Base-by-base conservation (phyloP, 2,113 vertebrate genomes). In the Malaclemys terrapin region DNA sequence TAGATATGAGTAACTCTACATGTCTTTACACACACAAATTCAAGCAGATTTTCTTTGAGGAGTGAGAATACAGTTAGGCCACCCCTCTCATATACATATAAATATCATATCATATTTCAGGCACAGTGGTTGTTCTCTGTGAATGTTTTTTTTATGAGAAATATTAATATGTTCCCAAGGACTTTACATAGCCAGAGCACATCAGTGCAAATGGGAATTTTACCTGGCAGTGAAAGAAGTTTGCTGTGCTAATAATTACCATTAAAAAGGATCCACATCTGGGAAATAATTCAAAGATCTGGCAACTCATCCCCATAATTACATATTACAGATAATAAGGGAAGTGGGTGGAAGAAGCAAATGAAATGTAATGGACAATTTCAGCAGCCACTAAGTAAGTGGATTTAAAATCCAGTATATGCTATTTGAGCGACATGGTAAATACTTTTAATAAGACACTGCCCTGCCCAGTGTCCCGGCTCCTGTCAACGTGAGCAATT, bases 61-160 rank as follows among this genome's bases (percentile, higher is more conserved):
- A 91, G 94, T 81, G 86, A 82, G 94, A 97, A 97, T 93, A 91
- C 84, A 95, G 80, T 76, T 91, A 97, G 81, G 57, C 82, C 80
- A 90, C 49, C 35, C 35, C 93, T 80, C 83, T 75, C 49, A n/a
- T 56, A 47, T 38, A 10, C 76, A 89, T 89, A 94, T 93, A 89
- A 82, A 59, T 7, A 29, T 85, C 91, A 54, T 7, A 29, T 82
- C 91, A 31, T 91, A 79, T 76, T 78, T 83, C 65, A 56, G 38
- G 38, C 49, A 82, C 2, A 49, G 84, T 0, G 53, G 35, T 25
- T 20, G 50, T 69, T 79, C 47, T 59, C 14, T 29, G 42, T 50
- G 89, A 93, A 92, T 95, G 94, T 47, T 91, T 38, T 69, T 93
- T 85, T 27, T 72, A 88, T 89, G n/a, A 83, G 93, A 72, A 78